phyloP scores from a whole-genome alignment of 2,888 invertebrate genomes.

The Eumerus sabulonum region DNA sequence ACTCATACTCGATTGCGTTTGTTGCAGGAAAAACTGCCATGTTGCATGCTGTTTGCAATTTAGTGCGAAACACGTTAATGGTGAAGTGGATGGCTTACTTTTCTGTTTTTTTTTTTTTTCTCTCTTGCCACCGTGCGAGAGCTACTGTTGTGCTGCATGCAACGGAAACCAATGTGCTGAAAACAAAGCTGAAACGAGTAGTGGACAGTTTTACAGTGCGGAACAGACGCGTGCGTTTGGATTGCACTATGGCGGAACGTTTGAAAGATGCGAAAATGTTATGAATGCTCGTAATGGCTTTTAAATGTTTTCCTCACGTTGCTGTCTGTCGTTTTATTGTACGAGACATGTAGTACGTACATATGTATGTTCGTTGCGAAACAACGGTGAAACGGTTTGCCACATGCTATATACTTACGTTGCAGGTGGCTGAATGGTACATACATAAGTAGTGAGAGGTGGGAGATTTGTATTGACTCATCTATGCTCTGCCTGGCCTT shows the following conservation, averaged over 20 bases:
- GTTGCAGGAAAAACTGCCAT: conserved; percentile 55
- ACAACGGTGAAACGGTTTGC: not conserved
- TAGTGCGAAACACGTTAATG: conserved; percentile 61
- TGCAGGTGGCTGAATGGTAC: too few species aligned
- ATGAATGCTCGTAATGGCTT: conserved; percentile 37
- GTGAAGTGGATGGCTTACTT: conserved; percentile 26
- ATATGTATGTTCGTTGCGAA: too few species aligned
- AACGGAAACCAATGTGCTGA: too few species aligned
- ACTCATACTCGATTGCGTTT: conserved; percentile 10
- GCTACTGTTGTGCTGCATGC: not conserved
- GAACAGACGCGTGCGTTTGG: not conserved
- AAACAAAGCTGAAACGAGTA: conserved; percentile 29
- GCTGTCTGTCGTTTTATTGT: conserved; percentile 1
- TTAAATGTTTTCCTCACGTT: conserved; percentile 13
- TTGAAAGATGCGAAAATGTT: conserved; percentile 12
- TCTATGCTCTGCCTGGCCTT: too few species aligned
- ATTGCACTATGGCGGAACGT: conserved; percentile 6
- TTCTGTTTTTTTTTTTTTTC: too few species aligned
- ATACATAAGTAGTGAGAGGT: too few species aligned
- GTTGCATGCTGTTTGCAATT: conserved; percentile 65
- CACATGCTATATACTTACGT: not conserved
- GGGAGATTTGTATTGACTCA: too few species aligned
- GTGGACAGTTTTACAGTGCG: conserved; percentile 39
- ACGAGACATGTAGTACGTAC: not conserved
- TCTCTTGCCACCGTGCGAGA: conserved; percentile 32